Percentiles rank a stretch among this genome's conserved stretches.
phyloP scores from a whole-genome alignment of 1,140 invertebrate genomes.

The Pygmarrhopalites habei region DNA sequence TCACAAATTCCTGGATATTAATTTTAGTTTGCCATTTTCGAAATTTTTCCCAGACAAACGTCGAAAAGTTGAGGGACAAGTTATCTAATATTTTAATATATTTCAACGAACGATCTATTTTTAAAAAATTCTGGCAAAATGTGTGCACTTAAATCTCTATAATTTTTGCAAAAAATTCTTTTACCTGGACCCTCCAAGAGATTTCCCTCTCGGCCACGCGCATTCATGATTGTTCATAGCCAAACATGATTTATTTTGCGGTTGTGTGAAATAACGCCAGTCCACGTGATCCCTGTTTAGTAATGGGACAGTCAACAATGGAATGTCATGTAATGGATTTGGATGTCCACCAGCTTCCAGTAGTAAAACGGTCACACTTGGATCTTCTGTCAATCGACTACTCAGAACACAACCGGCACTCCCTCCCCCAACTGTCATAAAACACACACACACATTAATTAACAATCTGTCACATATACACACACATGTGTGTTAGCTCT shows the following conservation, averaged over 20 bases:
- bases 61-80: too few species aligned
- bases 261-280: conserved; percentile 60
- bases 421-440: conserved; percentile 41
- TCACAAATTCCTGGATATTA: too few species aligned
- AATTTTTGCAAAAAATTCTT: too few species aligned
- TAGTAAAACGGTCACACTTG: conserved; percentile 20
- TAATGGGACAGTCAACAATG: conserved; percentile 15
- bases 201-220: conserved; percentile 47
- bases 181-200: conserved; percentile 48
- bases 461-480: too few species aligned
- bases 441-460: too few species aligned
- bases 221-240: conserved; percentile 38
- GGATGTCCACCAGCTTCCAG: conserved; percentile 43
- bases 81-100: too few species aligned
- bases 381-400: conserved; percentile 26
- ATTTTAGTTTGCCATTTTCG: too few species aligned
- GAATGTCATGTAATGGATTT: conserved; percentile 10
- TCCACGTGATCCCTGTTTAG: conserved; percentile 44
- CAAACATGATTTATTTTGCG: conserved; percentile 60
- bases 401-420: conserved; percentile 50
- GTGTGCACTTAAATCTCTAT: too few species aligned
- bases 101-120: too few species aligned
- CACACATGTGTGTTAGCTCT: too few species aligned
- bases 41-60: too few species aligned
- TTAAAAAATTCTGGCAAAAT: too few species aligned